These are phyloP conservation scores for Xenopus laevis DNA, from an alignment of 2,113 vertebrate genomes.

Conservation along the genomic window DNA sequence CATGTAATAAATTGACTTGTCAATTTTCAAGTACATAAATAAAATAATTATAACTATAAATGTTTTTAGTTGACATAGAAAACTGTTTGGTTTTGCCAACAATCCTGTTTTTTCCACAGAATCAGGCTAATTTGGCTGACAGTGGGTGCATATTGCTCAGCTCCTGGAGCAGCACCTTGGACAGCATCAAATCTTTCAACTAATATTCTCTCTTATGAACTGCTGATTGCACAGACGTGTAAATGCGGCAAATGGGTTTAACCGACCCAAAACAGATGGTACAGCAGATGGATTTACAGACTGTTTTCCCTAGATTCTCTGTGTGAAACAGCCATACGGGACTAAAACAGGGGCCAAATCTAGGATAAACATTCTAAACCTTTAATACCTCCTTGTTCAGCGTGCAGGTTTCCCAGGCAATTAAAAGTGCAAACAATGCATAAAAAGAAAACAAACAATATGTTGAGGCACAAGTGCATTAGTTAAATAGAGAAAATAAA, in stretches of 20 bases:
- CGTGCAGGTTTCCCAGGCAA: conserved; percentile 24
- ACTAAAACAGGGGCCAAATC: conserved; percentile 49
- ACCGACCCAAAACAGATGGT: conserved; percentile 75
- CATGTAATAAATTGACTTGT: too few species aligned
- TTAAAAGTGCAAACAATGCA: conserved; percentile 27
- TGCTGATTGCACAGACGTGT: conserved; percentile 26
- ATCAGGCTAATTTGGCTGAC: not conserved
- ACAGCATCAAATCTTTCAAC: conserved; percentile 60
- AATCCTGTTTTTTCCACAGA: too few species aligned
- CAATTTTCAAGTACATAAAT: too few species aligned
- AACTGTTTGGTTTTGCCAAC: too few species aligned
- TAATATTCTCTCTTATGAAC: conserved; percentile 58
- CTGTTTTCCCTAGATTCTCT: conserved; percentile 64
- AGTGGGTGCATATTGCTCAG: not conserved
- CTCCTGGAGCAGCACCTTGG: conserved; percentile 60
- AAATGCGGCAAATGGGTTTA: conserved; percentile 15
- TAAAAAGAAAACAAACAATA: not conserved
- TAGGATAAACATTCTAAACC: conserved; percentile 47
- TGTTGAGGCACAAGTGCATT: not conserved
- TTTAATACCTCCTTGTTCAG: conserved; percentile 21
- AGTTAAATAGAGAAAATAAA: too few species aligned
- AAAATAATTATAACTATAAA: too few species aligned
- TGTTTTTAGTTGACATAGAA: too few species aligned
- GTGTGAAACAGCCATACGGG: conserved; percentile 57
- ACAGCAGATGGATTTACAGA: conserved; percentile 83